A percentile compares a stretch with the other conserved stretches of the same genome.
Evolutionary conservation across 2,797 vertebrate genomes (phyloP).

Genomic region (Loriculus beryllinus): DNA sequence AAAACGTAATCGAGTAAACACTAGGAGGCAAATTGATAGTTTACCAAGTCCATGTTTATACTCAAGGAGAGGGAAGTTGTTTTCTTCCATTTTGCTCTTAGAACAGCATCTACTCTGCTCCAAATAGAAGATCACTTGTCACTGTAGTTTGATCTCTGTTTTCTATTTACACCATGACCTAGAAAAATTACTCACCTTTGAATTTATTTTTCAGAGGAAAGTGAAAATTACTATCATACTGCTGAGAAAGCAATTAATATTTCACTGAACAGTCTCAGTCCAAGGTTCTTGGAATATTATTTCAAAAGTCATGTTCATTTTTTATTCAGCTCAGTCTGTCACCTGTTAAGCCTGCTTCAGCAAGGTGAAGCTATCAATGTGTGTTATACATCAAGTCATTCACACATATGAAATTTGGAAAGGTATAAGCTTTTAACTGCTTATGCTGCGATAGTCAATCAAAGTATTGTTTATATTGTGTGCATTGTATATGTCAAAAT

Average conservation of each 20-base stretch:
- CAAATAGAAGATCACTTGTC: background rate
- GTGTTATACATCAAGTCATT: background rate
- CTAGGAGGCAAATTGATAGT: background rate
- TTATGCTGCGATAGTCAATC: background rate
- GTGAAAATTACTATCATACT: background rate
- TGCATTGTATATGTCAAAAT: background rate
- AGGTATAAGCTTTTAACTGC: background rate
- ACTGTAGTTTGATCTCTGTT: background rate
- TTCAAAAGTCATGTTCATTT: background rate
- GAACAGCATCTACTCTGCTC: background rate
- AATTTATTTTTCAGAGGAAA: background rate
- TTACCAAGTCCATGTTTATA: background rate
- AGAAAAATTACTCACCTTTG: background rate
- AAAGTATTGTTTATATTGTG: background rate
- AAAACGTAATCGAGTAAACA: background rate
- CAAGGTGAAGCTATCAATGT: background rate
- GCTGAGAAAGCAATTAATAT: background rate
- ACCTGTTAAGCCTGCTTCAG: background rate
- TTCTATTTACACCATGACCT: constrained; percentile 10
- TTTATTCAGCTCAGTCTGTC: background rate
- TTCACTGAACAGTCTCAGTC: background rate
- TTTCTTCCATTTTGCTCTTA: background rate
- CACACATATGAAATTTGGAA: background rate
- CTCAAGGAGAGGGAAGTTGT: background rate
- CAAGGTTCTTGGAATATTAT: background rate